These are phyloP conservation scores for Mustelus asterias DNA, from an alignment of 2,113 vertebrate species.

Conservation along the genomic window DNA sequence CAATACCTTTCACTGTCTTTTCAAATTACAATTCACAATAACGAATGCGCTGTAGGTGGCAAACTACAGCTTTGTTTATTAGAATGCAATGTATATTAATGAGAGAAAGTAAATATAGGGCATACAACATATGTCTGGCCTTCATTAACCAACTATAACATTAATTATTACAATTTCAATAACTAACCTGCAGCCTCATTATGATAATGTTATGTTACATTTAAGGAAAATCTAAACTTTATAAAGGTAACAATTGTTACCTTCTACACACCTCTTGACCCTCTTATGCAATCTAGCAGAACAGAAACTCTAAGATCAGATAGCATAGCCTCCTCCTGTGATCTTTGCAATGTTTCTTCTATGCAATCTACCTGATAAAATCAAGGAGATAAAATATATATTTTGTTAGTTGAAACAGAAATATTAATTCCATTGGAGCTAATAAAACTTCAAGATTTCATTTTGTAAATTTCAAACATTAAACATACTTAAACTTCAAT, in stretches of 20 bases:
- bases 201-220: not conserved
- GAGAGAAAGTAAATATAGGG: not conserved
- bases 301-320: slow-evolving; percentile 75
- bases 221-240: not conserved
- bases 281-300: slow-evolving; percentile 83
- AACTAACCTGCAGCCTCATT: not conserved
- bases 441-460: not conserved
- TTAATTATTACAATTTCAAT: not conserved
- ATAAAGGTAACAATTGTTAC: not conserved
- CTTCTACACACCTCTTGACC: slow-evolving; percentile 73
- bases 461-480: not conserved
- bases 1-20: not conserved
- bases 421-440: not conserved
- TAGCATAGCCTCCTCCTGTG: slow-evolving; percentile 50
- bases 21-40: not conserved
- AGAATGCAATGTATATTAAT: not conserved
- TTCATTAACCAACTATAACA: not conserved
- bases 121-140: not conserved
- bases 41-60: not conserved
- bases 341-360: slow-evolving; percentile 70
- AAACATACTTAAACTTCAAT: not conserved
- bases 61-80: not conserved
- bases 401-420: not conserved
- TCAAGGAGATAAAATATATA: not conserved
- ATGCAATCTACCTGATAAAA: slow-evolving; percentile 77